These are phyloP conservation scores for Galendromus occidentalis DNA, from an alignment of 1,140 invertebrate species.

Conservation along the genomic window DNA sequence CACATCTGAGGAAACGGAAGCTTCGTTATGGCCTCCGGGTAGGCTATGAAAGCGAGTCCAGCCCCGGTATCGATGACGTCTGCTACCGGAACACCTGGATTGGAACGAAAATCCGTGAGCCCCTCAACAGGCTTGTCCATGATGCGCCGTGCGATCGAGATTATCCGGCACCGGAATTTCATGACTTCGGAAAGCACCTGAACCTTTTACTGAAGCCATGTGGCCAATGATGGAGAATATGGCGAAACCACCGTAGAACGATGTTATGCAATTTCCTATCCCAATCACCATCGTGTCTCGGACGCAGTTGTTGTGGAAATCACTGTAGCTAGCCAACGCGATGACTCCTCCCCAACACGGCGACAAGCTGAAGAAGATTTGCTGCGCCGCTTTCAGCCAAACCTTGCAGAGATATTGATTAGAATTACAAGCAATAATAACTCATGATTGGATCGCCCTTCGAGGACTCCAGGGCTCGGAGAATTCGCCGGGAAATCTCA, in stretches of 20 bases:
- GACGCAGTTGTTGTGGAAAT: slow-evolving; percentile 46
- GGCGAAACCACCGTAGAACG: slow-evolving; percentile 50
- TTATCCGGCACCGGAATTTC: background rate
- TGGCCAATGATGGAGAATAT: slow-evolving; percentile 67
- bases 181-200: background rate
- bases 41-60: slow-evolving; percentile 24
- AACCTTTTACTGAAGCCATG: slow-evolving; percentile 29
- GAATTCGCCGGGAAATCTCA: slow-evolving; percentile 9
- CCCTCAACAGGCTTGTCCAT: background rate
- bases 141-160: background rate
- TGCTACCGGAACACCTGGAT: slow-evolving; percentile 15
- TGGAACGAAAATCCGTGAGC: no score
- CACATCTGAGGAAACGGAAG: slow-evolving; percentile 27
- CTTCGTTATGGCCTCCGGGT: slow-evolving; percentile 27
- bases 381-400: slow-evolving; percentile 32
- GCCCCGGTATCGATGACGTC: slow-evolving; percentile 10
- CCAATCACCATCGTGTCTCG: slow-evolving; percentile 32
- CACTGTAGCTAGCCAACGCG: slow-evolving; percentile 50
- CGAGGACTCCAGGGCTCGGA: no score
- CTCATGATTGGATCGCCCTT: no score
- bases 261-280: slow-evolving; percentile 46
- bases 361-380: slow-evolving; percentile 39
- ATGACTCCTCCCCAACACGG: slow-evolving; percentile 43
- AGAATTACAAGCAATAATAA: no score
- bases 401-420: slow-evolving; percentile 23